Conservation (phyloP, 2,113 vertebrate species). For the Neolamprologus variostigma region DNA sequence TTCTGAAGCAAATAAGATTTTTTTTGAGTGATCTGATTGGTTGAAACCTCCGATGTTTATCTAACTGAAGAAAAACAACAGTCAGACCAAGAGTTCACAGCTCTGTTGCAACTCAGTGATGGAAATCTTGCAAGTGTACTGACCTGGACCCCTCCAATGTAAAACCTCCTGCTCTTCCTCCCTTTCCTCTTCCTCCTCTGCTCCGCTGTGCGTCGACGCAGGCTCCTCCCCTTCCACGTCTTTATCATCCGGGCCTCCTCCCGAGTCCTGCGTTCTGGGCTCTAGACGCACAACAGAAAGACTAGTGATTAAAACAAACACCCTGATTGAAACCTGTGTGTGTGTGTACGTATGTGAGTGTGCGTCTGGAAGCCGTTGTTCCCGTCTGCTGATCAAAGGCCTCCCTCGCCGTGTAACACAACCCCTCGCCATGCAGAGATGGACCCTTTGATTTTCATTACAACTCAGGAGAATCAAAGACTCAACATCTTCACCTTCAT, state of each 20-base stretch:
- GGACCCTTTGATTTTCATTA: constrained; percentile 12
- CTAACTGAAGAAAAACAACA: background rate
- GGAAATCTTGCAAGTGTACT: background rate
- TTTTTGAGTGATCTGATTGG: background rate
- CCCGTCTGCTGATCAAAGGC: constrained; percentile 60
- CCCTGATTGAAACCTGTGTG: background rate
- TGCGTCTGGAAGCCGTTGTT: constrained; percentile 5
- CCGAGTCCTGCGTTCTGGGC: constrained; percentile 52
- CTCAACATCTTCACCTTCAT: background rate
- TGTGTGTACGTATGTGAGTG: background rate
- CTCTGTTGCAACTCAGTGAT: background rate
- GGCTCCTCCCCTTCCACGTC: constrained; percentile 42
- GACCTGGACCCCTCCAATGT: constrained; percentile 84
- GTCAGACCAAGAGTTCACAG: background rate
- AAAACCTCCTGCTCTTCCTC: constrained; percentile 41
- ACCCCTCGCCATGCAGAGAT: constrained; percentile 18
- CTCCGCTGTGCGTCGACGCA: background rate
- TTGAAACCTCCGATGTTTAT: background rate
- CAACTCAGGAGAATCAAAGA: background rate
- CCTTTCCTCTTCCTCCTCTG: constrained; percentile 33
- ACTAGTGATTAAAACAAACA: background rate
- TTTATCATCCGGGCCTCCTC: constrained; percentile 49
- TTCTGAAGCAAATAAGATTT: fast-evolving
- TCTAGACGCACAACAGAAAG: constrained; percentile 40
- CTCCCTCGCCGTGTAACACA: constrained; percentile 24